Evolutionary conservation across 2,888 invertebrate species (phyloP).

Genomic region (Griposia aprilina): DNA sequence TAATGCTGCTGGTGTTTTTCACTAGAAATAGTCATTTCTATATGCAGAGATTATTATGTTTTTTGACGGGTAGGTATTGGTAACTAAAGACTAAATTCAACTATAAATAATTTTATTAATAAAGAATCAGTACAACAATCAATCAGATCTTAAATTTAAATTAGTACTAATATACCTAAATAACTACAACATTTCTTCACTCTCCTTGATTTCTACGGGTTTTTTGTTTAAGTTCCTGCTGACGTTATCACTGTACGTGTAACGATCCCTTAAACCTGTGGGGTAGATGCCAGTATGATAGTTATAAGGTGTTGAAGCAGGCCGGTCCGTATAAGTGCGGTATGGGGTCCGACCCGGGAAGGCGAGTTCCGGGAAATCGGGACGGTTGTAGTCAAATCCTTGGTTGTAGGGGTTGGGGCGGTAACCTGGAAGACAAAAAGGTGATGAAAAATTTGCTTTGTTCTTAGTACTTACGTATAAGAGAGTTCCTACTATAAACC

Average conservation of each 20-base stretch:
- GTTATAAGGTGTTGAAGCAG: slow-evolving; percentile 65
- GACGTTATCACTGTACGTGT: slow-evolving; percentile 80
- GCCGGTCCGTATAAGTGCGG: slow-evolving; percentile 67
- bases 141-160: slow-evolving; percentile 63
- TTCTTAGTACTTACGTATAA: neutral
- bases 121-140: slow-evolving; percentile 65
- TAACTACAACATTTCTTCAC: slow-evolving; percentile 68
- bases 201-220: slow-evolving; percentile 78
- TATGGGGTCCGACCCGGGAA: slow-evolving; percentile 64
- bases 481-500: neutral
- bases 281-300: slow-evolving; percentile 77
- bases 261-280: slow-evolving; percentile 79
- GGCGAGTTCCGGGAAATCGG: slow-evolving; percentile 69
- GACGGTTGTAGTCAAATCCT: slow-evolving; percentile 72
- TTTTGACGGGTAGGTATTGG: neutral
- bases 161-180: slow-evolving; percentile 35
- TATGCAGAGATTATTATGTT: neutral
- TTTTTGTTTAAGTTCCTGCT: slow-evolving; percentile 80
- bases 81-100: slow-evolving; percentile 14
- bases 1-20: neutral
- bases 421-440: slow-evolving; percentile 71
- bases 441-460: neutral
- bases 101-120: slow-evolving; percentile 53
- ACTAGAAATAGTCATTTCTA: neutral
- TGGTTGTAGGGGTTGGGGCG: slow-evolving; percentile 78